These are phyloP conservation scores for Spodoptera littoralis DNA, from an alignment of 2,888 invertebrate genomes.

Conservation along the genomic window DNA sequence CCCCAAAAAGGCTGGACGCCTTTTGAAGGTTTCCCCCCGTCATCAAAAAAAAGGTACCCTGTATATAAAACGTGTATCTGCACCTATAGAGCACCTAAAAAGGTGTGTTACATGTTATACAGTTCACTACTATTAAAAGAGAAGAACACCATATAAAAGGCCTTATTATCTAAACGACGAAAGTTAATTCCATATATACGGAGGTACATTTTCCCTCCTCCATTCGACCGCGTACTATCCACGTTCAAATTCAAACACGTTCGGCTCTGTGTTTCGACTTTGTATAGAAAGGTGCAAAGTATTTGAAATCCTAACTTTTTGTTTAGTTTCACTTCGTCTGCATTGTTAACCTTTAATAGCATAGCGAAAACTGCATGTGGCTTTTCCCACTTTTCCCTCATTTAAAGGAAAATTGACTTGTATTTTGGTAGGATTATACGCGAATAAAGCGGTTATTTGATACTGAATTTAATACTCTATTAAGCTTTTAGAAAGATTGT, in stretches of 20 bases:
- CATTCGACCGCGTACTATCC: slow-evolving; percentile 24
- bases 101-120: no score
- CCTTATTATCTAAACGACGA: not conserved
- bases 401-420: slow-evolving; percentile 8
- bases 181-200: not conserved
- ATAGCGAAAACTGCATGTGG: slow-evolving; percentile 28
- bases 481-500: no score
- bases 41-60: no score
- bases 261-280: slow-evolving; percentile 29
- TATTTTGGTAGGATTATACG: not conserved
- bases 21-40: no score
- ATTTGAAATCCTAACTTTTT: slow-evolving; percentile 36
- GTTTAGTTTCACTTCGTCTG: slow-evolving; percentile 21
- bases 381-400: slow-evolving; percentile 11
- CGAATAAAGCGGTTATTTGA: not conserved
- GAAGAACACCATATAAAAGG: not conserved
- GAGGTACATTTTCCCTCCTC: not conserved
- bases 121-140: not conserved
- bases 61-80: no score
- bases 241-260: slow-evolving; percentile 32
- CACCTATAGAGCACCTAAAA: no score
- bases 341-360: slow-evolving; percentile 28
- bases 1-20: no score
- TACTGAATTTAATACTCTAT: no score
- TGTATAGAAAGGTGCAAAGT: slow-evolving; percentile 40